Percentiles rank a stretch among this genome's conserved stretches.
These are phyloP conservation scores for Rhabditoides inermis DNA, from an alignment of 2,888 invertebrate species.

Conservation along the genomic window DNA sequence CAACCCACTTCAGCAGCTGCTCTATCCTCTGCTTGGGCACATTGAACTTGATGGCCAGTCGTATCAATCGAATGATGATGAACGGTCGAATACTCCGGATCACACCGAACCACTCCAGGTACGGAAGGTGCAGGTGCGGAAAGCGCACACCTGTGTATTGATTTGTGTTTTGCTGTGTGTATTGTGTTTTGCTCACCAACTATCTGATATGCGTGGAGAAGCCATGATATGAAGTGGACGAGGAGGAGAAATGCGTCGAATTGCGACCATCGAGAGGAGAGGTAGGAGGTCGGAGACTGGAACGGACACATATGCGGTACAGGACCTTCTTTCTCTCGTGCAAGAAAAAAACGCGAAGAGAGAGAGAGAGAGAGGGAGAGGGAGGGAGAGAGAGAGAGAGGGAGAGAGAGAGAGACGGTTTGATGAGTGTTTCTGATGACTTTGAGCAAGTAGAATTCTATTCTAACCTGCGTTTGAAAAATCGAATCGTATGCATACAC, in stretches of 20 bases:
- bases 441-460: too few relatives aligned
- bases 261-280: slow-evolving; percentile 85
- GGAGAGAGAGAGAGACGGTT: neutral
- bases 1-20: slow-evolving; percentile 88
- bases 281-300: slow-evolving; percentile 20
- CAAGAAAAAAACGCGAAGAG: neutral
- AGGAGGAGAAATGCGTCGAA: slow-evolving; percentile 97
- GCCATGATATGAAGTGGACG: slow-evolving; percentile 88
- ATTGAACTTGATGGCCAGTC: slow-evolving; percentile 93
- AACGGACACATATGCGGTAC: slow-evolving; percentile 1
- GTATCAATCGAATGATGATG: slow-evolving; percentile 88
- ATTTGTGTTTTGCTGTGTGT: too few relatives aligned
- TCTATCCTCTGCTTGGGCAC: slow-evolving; percentile 98
- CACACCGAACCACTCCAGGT: slow-evolving; percentile 75
- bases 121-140: slow-evolving; percentile 56
- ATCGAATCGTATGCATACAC: neutral
- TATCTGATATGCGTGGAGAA: slow-evolving; percentile 65
- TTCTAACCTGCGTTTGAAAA: neutral
- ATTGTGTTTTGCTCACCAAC: too few relatives aligned
- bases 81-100: slow-evolving; percentile 86
- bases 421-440: too few relatives aligned
- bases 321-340: too few relatives aligned
- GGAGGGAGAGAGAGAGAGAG: slow-evolving; percentile 1
- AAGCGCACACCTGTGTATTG: too few relatives aligned
- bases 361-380: slow-evolving; percentile 1